These are phyloP conservation scores for Euzetes globulus DNA, from an alignment of 2,888 invertebrate genomes.

Conservation along the genomic window DNA sequence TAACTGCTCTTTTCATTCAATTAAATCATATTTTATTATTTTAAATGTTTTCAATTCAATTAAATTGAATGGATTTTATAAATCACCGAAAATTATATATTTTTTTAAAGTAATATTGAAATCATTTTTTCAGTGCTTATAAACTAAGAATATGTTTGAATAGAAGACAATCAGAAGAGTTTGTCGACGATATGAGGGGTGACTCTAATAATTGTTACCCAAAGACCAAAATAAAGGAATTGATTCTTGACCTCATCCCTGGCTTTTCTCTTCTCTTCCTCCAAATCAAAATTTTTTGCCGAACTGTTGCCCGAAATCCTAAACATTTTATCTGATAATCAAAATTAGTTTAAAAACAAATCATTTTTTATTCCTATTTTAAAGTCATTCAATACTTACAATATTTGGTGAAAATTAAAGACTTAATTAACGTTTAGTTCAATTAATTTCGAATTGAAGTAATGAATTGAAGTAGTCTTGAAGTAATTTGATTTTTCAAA, in stretches of 20 bases:
- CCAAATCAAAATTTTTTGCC: not conserved
- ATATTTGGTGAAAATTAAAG: too few species aligned
- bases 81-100: not conserved
- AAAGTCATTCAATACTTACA: too few species aligned
- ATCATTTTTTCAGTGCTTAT: too few species aligned
- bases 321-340: not conserved
- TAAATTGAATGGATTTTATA: not conserved
- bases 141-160: not conserved
- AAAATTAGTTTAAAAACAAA: too few species aligned
- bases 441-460: too few species aligned
- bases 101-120: not conserved
- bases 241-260: not conserved
- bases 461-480: too few species aligned
- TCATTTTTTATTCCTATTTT: too few species aligned
- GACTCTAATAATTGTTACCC: not conserved
- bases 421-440: too few species aligned
- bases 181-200: not conserved
- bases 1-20: too few species aligned
- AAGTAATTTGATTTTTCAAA: too few species aligned
- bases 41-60: too few species aligned
- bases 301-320: not conserved
- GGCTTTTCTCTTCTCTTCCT: not conserved
- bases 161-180: not conserved
- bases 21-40: too few species aligned
- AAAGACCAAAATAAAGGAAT: not conserved